Conservation (phyloP, 2,113 vertebrate species). For the Osmerus mordax region DNA sequence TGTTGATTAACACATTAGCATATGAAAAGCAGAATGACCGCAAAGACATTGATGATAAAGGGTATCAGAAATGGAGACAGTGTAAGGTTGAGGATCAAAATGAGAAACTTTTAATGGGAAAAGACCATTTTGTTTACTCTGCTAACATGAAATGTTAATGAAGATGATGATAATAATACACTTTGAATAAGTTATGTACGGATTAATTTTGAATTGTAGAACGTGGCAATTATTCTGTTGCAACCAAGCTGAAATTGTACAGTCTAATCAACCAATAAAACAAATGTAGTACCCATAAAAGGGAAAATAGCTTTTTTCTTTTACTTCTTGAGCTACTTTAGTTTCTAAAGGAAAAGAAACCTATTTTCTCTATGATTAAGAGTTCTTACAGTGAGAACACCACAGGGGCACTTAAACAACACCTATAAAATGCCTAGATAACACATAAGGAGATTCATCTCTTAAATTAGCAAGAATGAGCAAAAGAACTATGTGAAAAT, state of each 20-base stretch:
- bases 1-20: conserved; percentile 68
- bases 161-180: too few relatives aligned
- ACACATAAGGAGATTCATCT: conserved; percentile 2
- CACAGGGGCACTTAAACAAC: conserved; percentile 14
- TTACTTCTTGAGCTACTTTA: not conserved
- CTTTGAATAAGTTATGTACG: too few relatives aligned
- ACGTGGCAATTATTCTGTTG: too few relatives aligned
- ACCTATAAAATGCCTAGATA: conserved; percentile 28
- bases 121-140: too few relatives aligned
- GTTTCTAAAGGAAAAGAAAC: conserved; percentile 24
- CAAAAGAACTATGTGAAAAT: conserved; percentile 30
- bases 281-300: too few relatives aligned
- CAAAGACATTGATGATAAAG: conserved; percentile 60
- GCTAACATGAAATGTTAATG: too few relatives aligned
- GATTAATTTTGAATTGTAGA: too few relatives aligned
- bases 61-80: conserved; percentile 56
- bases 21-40: conserved; percentile 64
- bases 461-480: too few relatives aligned
- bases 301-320: too few relatives aligned
- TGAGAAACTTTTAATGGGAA: not conserved
- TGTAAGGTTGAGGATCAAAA: conserved; percentile 43
- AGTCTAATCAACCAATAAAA: too few relatives aligned
- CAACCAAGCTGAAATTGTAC: too few relatives aligned
- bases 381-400: conserved; percentile 15
- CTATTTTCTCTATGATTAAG: conserved; percentile 47